Evolutionary conservation across 35 echinoderm and acorn worm genomes (phyloP).

Genomic region (Anneissia japonica): DNA sequence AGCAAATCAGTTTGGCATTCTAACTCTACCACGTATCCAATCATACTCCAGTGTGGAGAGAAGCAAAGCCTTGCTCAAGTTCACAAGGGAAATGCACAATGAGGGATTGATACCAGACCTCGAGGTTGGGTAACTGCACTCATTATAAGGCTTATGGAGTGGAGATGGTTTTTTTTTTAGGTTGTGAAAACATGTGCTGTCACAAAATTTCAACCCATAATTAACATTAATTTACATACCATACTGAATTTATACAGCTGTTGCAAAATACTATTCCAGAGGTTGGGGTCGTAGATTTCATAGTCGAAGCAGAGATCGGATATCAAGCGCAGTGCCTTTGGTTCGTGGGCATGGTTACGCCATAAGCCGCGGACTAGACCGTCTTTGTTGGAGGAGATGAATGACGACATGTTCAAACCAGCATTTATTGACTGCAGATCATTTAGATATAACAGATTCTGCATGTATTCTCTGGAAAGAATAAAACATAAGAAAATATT

Average conservation of each 20-base stretch:
- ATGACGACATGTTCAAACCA: conserved; percentile 51
- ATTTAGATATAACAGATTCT: conserved; percentile 68
- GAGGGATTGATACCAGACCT: no score
- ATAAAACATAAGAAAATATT: not conserved
- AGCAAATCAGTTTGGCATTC: no score
- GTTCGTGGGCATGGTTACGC: conserved; percentile 84
- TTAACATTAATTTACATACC: no score
- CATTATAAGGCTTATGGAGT: no score
- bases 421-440: conserved; percentile 66
- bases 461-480: conserved; percentile 59
- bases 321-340: conserved; percentile 69
- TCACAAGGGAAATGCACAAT: no score
- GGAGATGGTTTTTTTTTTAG: no score
- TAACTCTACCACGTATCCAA: no score
- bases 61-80: no score
- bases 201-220: no score
- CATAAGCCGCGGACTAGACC: conserved; percentile 68
- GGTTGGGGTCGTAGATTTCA: conserved; percentile 48
- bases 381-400: conserved; percentile 64
- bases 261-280: conserved; percentile 80
- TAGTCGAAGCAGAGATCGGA: conserved; percentile 77
- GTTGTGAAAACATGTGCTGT: no score
- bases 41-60: no score
- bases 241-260: conserved; percentile 73
- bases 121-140: no score